Base-by-base conservation (phyloP, 2,888 invertebrate species). In the Phyllotreta cruciferae region DNA sequence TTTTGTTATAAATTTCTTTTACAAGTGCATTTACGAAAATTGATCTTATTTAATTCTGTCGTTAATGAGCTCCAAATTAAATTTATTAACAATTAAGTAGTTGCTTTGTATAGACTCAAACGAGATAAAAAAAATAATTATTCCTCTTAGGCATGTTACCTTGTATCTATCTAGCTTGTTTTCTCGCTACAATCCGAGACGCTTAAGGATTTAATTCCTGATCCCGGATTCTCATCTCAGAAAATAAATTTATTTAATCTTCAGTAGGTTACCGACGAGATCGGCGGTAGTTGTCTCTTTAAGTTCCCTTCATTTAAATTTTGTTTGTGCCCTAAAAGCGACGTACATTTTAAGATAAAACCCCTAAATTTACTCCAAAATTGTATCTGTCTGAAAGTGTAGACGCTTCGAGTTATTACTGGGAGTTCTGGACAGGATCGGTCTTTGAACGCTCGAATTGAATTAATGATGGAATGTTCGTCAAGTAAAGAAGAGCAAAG, bases 291-390 rank as follows among this genome's bases (percentile, higher is more conserved):
- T 52, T 45, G 35, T 58, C 58, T 58, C 52, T 11, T 39, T 42
- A 36, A 58, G 36, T 41, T 58, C 35, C 10, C 50, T n/a, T 50
- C 58, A 58, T 52, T 58, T 52, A 42, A 58, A 58, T 52, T 58
- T 58, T 52, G 58, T 58, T 58, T 58, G 42, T 58, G 58, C 50
- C 50, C 50, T 52, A 52, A 58, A 58, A 52, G 42, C 50, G 35
- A 58, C 58, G 52, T 41, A 42, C 50, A 50, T 58, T 58, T 24
- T 42, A 42, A 50, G 42, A 50, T 52, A 58, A 58, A 42, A 37
- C 50, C 14, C 42, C 45, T 14, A 56, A 42, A 52, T 58, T 39
- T 52, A 39, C 35, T 50, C 42, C 10, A 11, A 41, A 52, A 38
- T 24, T 52, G 4, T 52, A 52, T 52, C 52, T 37, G 36, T 37